Evolutionary conservation across 2,888 invertebrate species (phyloP).

Genomic region (Dastarcus helophoroides): DNA sequence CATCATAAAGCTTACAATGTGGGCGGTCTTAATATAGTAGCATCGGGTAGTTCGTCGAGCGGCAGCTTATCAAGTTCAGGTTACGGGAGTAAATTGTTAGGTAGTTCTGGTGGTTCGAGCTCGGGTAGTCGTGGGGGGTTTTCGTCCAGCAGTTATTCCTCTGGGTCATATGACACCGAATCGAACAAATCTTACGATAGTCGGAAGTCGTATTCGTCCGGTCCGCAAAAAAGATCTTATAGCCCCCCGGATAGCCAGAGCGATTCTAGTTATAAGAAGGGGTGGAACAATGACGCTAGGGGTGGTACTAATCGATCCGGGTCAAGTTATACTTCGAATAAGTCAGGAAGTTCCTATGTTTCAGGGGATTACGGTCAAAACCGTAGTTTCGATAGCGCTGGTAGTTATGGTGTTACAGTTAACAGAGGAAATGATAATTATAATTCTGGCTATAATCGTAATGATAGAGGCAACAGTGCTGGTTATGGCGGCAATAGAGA

Average conservation of each 20-base stretch:
- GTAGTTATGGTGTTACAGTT: conserved; percentile 14
- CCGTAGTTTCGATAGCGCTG: conserved; percentile 15
- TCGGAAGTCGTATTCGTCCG: too few species aligned
- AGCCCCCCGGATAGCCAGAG: conserved; percentile 14
- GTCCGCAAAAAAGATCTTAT: too few species aligned
- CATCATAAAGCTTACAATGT: too few species aligned
- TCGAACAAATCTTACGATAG: too few species aligned
- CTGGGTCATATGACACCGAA: too few species aligned
- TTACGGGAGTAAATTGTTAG: conserved; percentile 1
- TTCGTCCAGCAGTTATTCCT: too few species aligned
- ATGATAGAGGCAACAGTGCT: conserved; percentile 6
- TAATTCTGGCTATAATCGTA: conserved; percentile 1
- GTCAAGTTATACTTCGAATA: conserved; percentile 5
- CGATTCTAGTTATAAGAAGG: conserved; percentile 9
- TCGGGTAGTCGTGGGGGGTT: conserved; percentile 9
- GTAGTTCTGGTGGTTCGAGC: conserved; percentile 3
- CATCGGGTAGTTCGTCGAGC: too few species aligned
- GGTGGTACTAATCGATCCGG: conserved; percentile 8
- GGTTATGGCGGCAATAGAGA: conserved; percentile 5
- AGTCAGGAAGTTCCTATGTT: neutral
- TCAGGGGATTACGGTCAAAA: conserved; percentile 11
- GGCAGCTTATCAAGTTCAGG: conserved; percentile 2
- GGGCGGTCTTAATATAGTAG: too few species aligned
- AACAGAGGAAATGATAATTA: conserved; percentile 3
- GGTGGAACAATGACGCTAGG: conserved; percentile 11